Evolutionary conservation across 2,113 vertebrate species (phyloP), one percentile per base, ranked within the genome.

Genomic region (Psittacula cyanocephala): DNA sequence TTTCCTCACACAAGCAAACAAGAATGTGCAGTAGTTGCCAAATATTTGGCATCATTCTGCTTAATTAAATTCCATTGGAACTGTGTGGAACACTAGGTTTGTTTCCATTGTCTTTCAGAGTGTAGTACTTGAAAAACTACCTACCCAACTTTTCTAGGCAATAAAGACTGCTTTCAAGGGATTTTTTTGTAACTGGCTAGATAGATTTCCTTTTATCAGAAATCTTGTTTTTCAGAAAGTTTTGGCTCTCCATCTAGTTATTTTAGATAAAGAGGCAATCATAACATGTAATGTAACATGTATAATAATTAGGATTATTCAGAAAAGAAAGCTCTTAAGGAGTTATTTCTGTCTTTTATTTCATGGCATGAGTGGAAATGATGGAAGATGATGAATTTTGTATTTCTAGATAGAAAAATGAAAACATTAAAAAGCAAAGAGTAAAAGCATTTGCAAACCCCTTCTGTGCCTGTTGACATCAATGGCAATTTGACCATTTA

Each of bases 31-130:
- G 29, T 14, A 49, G 17, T 49, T 81, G 41, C 25, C 33, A 70
- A 82, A 75, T 70, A 5, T 39, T 90, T 79, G 22, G 10, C 44
- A 43, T 44, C 76, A 44, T 74, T 70, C 55, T 79, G 24, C 41
- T 94, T 92, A 81, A 78, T 88, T 84, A 88, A 91, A 82, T 19
- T 83, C 64, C 18, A 31, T 57, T 92, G 87, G 64, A 84, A 25
- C 69, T 65, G 29, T 78, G 83, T 44, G 76, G 47, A 79, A 81
- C 84, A 68, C 13, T 35, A 37, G 24, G 12, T 78, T 77, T 68
- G n/a, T 68, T 92, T 84, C 59, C 33, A 68, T 27, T 19, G 22
- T 85, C 5, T 55, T 37, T 67, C 35, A 62, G 41, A 33, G 10
- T 53, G 17, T 53, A 46, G 24, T 31, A 37, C 29, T n/a, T 81